These are phyloP conservation scores for Cotesia glomerata DNA, from an alignment of 1,140 invertebrate species.

Conservation along the genomic window DNA sequence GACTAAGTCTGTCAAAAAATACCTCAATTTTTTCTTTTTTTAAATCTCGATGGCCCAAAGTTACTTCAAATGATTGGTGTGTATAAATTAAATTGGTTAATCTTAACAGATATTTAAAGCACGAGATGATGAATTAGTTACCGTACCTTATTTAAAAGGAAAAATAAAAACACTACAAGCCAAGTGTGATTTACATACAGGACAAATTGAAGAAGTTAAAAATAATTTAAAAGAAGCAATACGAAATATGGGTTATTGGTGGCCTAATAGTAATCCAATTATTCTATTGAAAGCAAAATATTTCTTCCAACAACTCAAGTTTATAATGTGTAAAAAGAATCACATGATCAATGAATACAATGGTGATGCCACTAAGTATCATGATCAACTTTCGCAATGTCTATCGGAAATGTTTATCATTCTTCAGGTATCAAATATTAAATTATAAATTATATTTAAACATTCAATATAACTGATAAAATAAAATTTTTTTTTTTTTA, in stretches of 20 bases:
- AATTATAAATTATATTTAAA: slow-evolving; percentile 3
- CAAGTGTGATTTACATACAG: slow-evolving; percentile 54
- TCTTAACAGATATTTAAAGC: slow-evolving; percentile 42
- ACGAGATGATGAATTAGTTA: slow-evolving; percentile 47
- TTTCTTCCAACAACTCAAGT: slow-evolving; percentile 43
- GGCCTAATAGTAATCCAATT: slow-evolving; percentile 47
- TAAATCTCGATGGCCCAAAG: no score
- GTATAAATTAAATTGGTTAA: not conserved
- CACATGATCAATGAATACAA: slow-evolving; percentile 13
- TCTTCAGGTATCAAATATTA: slow-evolving; percentile 50
- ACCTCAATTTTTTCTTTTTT: no score
- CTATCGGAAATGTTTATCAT: slow-evolving; percentile 58
- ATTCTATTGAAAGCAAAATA: slow-evolving; percentile 48
- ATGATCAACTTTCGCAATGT: slow-evolving; percentile 61
- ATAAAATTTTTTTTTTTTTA: not conserved
- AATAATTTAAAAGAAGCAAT: slow-evolving; percentile 47
- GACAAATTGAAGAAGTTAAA: slow-evolving; percentile 51
- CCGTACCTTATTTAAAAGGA: slow-evolving; percentile 54
- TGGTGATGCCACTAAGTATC: slow-evolving; percentile 49
- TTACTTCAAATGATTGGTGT: not conserved
- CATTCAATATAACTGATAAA: not conserved
- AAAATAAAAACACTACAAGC: slow-evolving; percentile 61
- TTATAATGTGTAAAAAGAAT: slow-evolving; percentile 35
- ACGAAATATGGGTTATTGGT: slow-evolving; percentile 51
- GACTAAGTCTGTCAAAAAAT: no score